phyloP scores from a whole-genome alignment of 2,113 vertebrate genomes.

The Cyphotilapia sp. region DNA sequence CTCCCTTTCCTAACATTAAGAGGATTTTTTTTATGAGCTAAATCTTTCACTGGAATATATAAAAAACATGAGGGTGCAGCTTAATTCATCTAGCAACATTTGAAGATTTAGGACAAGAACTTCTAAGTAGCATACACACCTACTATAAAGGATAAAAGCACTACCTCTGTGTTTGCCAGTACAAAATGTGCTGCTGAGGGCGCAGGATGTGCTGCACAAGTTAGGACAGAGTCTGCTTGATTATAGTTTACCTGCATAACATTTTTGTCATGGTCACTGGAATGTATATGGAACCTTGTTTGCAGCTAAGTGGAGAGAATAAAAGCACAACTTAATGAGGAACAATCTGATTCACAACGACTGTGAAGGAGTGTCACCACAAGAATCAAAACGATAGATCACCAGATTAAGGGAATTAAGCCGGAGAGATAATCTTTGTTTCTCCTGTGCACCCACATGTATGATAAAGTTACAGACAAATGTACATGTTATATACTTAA shows the following conservation, averaged over 20 bases:
- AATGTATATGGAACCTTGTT: neutral
- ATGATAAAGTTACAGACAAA: neutral
- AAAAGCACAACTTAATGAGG: neutral
- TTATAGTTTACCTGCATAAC: neutral
- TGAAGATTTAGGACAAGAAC: neutral
- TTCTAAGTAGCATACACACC: neutral
- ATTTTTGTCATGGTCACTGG: constrained; percentile 1
- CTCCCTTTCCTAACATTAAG: neutral
- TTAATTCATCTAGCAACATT: neutral
- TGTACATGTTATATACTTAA: neutral
- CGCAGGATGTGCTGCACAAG: constrained; percentile 24
- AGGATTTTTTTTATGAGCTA: neutral
- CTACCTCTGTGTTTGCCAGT: neutral
- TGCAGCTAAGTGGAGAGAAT: neutral
- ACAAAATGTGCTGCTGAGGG: neutral
- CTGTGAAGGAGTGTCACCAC: neutral
- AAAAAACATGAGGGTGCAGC: neutral
- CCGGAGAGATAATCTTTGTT: neutral
- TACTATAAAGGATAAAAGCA: neutral
- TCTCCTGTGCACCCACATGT: neutral
- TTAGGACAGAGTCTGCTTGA: constrained; percentile 37
- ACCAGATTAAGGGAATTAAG: neutral
- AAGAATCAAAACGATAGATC: neutral
- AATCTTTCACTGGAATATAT: neutral
- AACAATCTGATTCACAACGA: neutral